Conservation (phyloP, 2,113 vertebrate genomes). For the Oxygymnocypris stewartii region DNA sequence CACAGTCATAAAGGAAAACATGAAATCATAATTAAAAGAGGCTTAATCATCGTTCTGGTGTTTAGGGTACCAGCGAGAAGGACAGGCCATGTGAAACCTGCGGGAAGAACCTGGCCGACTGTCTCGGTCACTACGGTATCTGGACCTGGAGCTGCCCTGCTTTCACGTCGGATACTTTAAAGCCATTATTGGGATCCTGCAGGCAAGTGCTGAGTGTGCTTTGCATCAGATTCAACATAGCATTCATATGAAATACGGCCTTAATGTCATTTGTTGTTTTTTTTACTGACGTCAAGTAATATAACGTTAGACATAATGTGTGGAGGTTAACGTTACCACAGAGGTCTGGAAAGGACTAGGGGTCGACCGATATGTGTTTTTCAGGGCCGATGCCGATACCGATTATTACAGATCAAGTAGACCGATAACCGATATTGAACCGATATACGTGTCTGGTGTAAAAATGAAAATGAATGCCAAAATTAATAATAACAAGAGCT, state of each 20-base stretch:
- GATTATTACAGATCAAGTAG: too few species aligned
- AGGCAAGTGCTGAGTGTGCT: conserved; percentile 71
- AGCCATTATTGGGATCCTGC: conserved; percentile 91
- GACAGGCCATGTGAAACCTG: conserved; percentile 95
- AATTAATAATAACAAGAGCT: too few species aligned
- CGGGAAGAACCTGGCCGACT: conserved; percentile 94
- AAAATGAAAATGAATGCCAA: too few species aligned
- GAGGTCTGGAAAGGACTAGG: not conserved
- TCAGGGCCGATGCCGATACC: too few species aligned
- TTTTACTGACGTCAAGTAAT: not conserved
- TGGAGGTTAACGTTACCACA: not conserved
- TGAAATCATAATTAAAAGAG: not conserved
- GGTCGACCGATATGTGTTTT: too few species aligned
- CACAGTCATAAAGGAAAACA: not conserved
- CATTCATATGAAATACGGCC: not conserved
- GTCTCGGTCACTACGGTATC: conserved; percentile 94
- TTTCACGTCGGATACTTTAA: conserved; percentile 98
- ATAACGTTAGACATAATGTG: not conserved
- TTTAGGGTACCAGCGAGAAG: conserved; percentile 95
- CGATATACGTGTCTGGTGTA: too few species aligned
- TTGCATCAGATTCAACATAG: not conserved
- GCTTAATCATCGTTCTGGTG: not conserved
- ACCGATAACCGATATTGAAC: too few species aligned
- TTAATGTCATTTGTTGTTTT: not conserved
- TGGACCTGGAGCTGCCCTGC: conserved; percentile 93